Evolutionary conservation across 2,797 vertebrate genomes (phyloP), one percentile per base, ranked within the genome.

Genomic region (Forpus xanthops): DNA sequence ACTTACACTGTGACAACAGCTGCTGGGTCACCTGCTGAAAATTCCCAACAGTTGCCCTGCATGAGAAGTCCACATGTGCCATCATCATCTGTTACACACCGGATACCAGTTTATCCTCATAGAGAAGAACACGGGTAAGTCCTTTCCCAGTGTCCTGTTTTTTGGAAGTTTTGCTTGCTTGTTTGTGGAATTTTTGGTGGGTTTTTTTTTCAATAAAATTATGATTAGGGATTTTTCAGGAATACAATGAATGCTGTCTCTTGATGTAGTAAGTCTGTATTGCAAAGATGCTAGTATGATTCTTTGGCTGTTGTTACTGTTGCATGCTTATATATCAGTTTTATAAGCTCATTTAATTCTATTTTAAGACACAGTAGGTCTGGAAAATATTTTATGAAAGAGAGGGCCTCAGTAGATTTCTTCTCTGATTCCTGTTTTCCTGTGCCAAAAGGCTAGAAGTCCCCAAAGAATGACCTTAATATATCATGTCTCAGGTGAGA

Each of bases 1-100:
- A 99, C 99, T 53, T 99, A 99, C 97, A 99, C 99, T 68, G 99
- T 99, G 98, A 99, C 99, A 78, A 99, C 99, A 55, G 99, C 99
- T 60, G 99, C 99, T 27, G 98, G 98, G 21, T 98, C 99, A 62
- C 95, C 99, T 45, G 98, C 99, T 10, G 99, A 99, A 68, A 98
- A 97, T 42, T 98, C 98, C 80, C 98, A 99, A 87, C 99, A 99
- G 97, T 98, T 99, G 95, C 98, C 99, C 96, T 99, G 99, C 89
- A 99, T 99, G 99, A 99, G 99, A 96, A 98, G 96, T 93, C 98
- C 98, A 9, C 98, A 99, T 1, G 97, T 98, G 39, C 98, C 99
- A 31, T 97, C 99, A 7, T 98, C 98, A 3, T 98, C 99, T 11
- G 98, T 99, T 68, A 91, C 99, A 61, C 99, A 99, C 96, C 97